Base-by-base conservation (phyloP, 2,888 invertebrate genomes). In the Salticus scenicus region DNA sequence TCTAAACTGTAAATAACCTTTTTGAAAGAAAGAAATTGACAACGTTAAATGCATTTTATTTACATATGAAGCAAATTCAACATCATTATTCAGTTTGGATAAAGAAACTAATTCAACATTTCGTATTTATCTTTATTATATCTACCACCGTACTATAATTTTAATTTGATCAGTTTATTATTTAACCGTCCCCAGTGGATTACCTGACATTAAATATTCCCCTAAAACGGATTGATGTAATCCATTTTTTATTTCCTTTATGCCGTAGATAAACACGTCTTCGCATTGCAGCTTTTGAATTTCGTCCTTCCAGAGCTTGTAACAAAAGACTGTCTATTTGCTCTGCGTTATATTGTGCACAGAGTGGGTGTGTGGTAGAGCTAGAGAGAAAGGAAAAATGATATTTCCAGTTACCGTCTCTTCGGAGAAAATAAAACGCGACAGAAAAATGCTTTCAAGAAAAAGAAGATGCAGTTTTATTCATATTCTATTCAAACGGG, bases 291-390 rank as follows among this genome's bases (percentile, higher is more conserved):
- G 7, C 42, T 17, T 24, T 57, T 24, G 4, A 57, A 57, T 57
- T 57, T 24, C 57, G 17, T 24, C 24, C 17, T 24, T 57, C 57
- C 20, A 24, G 5, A 20, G 5, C 24, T 4, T 24, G 57, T 57
- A 57, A 57, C 24, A 57, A 57, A 57, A 57, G 57, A 57, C 24
- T 1, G 57, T 57, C 57, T 57, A 57, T 57, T 57, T 57, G 24
- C 57, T 24, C 57, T 57, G 57, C n/a, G 2, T 47, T 12, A 14
- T 14, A 17, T 14, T 4, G 47, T 24, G 24, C 4, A 24, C 14
- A 24, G 57, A 57, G 24, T 4, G 24, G 20, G 20, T 57, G 24
- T 1, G n/a, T 47, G 17, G 37, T 10, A 10, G 10, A 4, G 10
- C 37, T 37, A 37, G 37, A 4, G 37, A 10, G 37, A 37, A 37